Evolutionary conservation across 2,113 vertebrate genomes (phyloP).

Genomic region (Cyanoderma ruficeps): DNA sequence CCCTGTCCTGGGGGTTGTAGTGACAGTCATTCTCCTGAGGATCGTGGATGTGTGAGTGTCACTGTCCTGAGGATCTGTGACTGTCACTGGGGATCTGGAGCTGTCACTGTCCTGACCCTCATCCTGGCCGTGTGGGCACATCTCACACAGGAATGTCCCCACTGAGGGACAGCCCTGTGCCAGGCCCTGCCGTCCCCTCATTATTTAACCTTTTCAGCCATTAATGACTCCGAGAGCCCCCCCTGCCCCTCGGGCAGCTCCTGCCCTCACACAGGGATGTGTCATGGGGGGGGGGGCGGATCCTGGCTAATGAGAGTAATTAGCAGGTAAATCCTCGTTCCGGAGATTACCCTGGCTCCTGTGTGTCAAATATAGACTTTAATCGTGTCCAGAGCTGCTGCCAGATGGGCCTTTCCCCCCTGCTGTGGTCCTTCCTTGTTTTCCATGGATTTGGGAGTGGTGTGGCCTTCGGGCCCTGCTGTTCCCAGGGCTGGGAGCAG

Average conservation of each 20-base stretch:
- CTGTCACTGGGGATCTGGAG: not conserved
- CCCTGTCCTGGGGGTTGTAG: not conserved
- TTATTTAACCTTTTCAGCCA: not conserved
- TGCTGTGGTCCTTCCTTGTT: not conserved
- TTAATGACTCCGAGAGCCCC: accelerated
- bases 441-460: not conserved
- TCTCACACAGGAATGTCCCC: accelerated
- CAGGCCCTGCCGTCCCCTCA: not conserved
- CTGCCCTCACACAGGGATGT: not conserved
- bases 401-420: not conserved
- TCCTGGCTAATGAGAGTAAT: not conserved
- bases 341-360: not conserved
- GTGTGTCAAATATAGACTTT: not conserved
- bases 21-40: not conserved
- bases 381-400: not conserved
- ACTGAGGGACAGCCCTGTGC: not conserved
- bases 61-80: not conserved
- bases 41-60: not conserved
- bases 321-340: not conserved
- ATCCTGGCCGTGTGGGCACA: accelerated
- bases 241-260: too few relatives aligned
- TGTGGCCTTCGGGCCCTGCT: accelerated
- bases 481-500: not conserved
- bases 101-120: not conserved
- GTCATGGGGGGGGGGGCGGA: too few relatives aligned